Conservation (phyloP, 2,888 invertebrate species). For the Lagria hirta region DNA sequence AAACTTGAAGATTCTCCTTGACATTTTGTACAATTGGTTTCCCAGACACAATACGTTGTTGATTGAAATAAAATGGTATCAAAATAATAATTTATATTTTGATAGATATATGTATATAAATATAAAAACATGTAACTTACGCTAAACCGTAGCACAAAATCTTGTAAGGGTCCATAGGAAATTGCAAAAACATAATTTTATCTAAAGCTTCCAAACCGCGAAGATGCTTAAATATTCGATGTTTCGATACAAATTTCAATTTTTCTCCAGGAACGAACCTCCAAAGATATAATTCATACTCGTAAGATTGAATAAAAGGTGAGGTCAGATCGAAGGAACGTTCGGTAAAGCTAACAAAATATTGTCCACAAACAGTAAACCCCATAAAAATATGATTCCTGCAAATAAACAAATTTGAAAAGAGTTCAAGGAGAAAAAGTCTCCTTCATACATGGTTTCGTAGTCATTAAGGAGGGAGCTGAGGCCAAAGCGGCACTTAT, state of each 20-base stretch:
- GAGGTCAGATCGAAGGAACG: conserved; percentile 38
- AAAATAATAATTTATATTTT: too few relatives aligned
- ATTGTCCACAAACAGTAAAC: conserved; percentile 91
- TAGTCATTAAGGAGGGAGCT: conserved; percentile 39
- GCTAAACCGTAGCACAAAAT: conserved; percentile 69
- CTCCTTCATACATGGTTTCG: conserved; percentile 44
- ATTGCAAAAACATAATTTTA: conserved; percentile 69
- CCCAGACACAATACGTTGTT: too few relatives aligned
- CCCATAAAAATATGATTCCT: conserved; percentile 94
- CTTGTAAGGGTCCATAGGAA: conserved; percentile 67
- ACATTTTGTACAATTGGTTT: too few relatives aligned
- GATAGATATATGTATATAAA: too few relatives aligned
- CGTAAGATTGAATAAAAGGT: conserved; percentile 38
- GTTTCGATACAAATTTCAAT: conserved; percentile 48
- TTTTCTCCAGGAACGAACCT: conserved; percentile 50
- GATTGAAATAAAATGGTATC: too few relatives aligned
- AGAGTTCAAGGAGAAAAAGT: conserved; percentile 6
- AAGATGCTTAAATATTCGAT: conserved; percentile 51
- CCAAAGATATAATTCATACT: conserved; percentile 53
- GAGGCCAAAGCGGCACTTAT: conserved; percentile 47
- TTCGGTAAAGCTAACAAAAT: conserved; percentile 79
- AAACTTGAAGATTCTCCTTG: too few relatives aligned
- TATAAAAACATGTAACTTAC: conserved; percentile 58
- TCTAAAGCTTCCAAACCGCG: conserved; percentile 50
- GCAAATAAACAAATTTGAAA: conserved; percentile 40